Conservation (phyloP, 2,888 invertebrate species). For the Hedychridium roseum region DNA sequence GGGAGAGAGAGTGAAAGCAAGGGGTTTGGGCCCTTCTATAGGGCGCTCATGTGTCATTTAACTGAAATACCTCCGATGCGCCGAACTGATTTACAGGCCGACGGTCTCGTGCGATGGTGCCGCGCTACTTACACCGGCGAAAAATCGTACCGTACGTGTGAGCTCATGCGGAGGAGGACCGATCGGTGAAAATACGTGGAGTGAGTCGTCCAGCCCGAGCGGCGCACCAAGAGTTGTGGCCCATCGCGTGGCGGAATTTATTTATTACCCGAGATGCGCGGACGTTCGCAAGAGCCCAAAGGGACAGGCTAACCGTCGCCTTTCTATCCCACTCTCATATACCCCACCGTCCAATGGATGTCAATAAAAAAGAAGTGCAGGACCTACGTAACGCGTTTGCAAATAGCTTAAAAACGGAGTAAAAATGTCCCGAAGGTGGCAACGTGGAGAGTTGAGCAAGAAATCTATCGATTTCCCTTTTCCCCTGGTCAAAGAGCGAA, state of each 20-base stretch:
- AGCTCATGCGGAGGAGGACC: conserved; percentile 13
- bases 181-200: conserved; percentile 36
- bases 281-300: conserved; percentile 6
- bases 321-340: too few species aligned
- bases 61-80: conserved; percentile 60
- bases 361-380: too few species aligned
- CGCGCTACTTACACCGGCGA: not conserved
- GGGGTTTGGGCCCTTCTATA: conserved; percentile 15
- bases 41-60: conserved; percentile 58
- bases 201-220: conserved; percentile 24
- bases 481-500: too few species aligned
- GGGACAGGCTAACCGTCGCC: too few species aligned
- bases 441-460: too few species aligned
- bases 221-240: conserved; percentile 53
- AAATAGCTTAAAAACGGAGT: too few species aligned
- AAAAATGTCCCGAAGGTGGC: too few species aligned
- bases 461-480: too few species aligned
- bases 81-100: conserved; percentile 58
- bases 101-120: conserved; percentile 6
- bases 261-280: conserved; percentile 43
- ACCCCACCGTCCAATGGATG: too few species aligned
- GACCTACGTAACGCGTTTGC: too few species aligned
- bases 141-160: not conserved
- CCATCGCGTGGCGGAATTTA: conserved; percentile 55
- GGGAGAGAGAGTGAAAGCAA: conserved; percentile 5